Percentiles rank a stretch among this genome's conserved stretches.
Conservation (phyloP, 2,113 vertebrate genomes). For the Petrocephalus microphthalmus region DNA sequence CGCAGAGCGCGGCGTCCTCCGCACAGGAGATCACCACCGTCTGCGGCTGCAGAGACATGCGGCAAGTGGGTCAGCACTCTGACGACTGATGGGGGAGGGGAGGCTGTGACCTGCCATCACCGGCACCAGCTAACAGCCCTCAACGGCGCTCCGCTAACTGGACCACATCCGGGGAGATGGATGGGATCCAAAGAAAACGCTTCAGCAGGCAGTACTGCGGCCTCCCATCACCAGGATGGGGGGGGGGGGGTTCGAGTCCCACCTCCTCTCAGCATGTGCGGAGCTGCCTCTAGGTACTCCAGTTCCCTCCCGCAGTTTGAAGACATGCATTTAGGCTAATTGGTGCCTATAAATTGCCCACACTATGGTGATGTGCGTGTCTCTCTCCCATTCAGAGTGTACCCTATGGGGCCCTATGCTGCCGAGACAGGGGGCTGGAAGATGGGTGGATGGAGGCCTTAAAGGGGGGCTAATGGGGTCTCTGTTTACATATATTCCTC, state of each 20-base stretch:
- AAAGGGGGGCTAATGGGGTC: not conserved
- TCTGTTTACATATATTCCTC: not conserved
- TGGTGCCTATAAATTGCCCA: not conserved
- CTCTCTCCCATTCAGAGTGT: too few relatives aligned
- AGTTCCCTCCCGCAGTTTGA: not conserved
- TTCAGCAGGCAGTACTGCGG: not conserved
- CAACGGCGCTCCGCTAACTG: not conserved
- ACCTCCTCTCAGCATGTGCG: not conserved
- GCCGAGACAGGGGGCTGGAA: not conserved
- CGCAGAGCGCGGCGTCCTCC: constrained; percentile 64
- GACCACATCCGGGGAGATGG: not conserved
- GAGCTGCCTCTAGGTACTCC: not conserved
- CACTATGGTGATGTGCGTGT: too few relatives aligned
- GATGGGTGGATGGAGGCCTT: not conserved
- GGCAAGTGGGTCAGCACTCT: not conserved
- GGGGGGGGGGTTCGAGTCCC: not conserved
- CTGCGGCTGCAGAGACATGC: constrained; percentile 53
- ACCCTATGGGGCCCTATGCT: too few relatives aligned
- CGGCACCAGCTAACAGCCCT: not conserved
- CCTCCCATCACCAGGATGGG: not conserved
- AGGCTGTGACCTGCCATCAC: not conserved
- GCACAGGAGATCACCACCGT: constrained; percentile 74
- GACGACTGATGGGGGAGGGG: not conserved
- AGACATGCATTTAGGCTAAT: not conserved
- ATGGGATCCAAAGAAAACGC: not conserved